Conservation (phyloP, 1,140 invertebrate genomes). For the Zaprionus davidi region DNA sequence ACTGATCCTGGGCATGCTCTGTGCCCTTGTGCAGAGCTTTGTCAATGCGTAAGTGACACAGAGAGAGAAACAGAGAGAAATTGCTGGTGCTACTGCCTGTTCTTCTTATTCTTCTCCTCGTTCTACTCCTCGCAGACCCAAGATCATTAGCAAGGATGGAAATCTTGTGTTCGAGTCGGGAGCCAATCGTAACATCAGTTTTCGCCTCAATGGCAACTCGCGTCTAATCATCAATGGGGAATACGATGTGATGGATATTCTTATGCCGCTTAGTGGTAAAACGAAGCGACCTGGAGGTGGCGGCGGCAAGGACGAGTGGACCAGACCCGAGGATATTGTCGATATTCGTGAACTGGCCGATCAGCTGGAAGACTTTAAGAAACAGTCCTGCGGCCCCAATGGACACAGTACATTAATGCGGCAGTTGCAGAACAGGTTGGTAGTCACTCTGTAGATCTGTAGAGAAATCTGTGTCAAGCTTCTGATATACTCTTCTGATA, state of each 20-base stretch:
- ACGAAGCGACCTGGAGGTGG: slow-evolving; percentile 52
- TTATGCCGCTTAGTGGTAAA: slow-evolving; percentile 37
- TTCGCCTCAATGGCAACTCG: slow-evolving; percentile 87
- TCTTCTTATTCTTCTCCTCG: neutral
- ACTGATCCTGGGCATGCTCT: slow-evolving; percentile 1
- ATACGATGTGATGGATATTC: slow-evolving; percentile 85
- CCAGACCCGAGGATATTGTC: slow-evolving; percentile 20
- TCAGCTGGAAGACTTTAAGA: slow-evolving; percentile 43
- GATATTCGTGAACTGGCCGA: slow-evolving; percentile 51
- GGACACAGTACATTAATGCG: slow-evolving; percentile 49
- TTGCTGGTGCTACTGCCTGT: neutral
- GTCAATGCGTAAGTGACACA: slow-evolving; percentile 71
- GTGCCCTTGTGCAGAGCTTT: slow-evolving; percentile 52
- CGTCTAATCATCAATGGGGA: slow-evolving; percentile 87
- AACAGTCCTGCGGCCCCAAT: slow-evolving; percentile 39
- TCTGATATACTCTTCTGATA: neutral
- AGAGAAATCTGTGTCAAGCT: too few relatives aligned
- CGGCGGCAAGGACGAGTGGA: slow-evolving; percentile 57
- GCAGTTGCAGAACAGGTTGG: slow-evolving; percentile 61
- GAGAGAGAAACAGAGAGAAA: neutral
- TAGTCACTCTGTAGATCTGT: neutral
- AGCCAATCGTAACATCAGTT: slow-evolving; percentile 87
- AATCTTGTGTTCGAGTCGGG: slow-evolving; percentile 88
- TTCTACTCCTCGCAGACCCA: slow-evolving; percentile 84
- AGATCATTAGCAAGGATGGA: slow-evolving; percentile 87